phyloP scores from a whole-genome alignment of 1,140 invertebrate genomes.

The Scylla paramamosain region DNA sequence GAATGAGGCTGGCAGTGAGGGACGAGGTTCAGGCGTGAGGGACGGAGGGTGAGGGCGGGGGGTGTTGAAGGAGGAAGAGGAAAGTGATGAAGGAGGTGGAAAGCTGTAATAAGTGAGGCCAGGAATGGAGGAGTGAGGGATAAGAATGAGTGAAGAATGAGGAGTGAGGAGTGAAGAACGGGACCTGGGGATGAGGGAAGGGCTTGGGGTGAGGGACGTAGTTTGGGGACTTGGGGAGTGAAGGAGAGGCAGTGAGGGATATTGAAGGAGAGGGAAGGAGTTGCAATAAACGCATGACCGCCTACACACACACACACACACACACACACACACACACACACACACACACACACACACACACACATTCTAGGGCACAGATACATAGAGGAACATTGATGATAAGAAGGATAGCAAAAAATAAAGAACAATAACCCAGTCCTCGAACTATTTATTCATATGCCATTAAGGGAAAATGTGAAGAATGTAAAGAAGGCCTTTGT shows the following conservation, averaged over 20 bases:
- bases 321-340: conserved; percentile 7
- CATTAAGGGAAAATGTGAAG: not conserved
- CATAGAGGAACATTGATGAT: not conserved
- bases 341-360: conserved; percentile 28
- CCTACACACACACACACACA: conserved; percentile 36
- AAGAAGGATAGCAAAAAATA: not conserved
- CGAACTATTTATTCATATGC: not conserved
- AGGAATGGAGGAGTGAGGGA: not conserved
- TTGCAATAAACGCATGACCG: not conserved
- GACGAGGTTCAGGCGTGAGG: not conserved
- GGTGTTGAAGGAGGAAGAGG: not conserved
- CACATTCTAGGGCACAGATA: not conserved
- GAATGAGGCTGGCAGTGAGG: not conserved
- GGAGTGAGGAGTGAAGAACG: not conserved
- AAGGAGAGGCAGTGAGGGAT: not conserved
- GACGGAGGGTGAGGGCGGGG: not conserved
- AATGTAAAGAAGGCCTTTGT: not conserved
- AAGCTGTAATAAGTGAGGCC: too few relatives aligned
- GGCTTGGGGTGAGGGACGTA: not conserved
- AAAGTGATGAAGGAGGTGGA: not conserved
- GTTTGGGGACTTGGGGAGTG: too few relatives aligned
- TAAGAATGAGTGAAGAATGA: not conserved
- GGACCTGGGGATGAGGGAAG: not conserved
- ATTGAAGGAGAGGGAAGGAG: not conserved
- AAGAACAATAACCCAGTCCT: not conserved